Percentiles rank a stretch among this genome's conserved stretches.
Conservation (phyloP, 2,113 vertebrate genomes). For the Regulus satrapa region DNA sequence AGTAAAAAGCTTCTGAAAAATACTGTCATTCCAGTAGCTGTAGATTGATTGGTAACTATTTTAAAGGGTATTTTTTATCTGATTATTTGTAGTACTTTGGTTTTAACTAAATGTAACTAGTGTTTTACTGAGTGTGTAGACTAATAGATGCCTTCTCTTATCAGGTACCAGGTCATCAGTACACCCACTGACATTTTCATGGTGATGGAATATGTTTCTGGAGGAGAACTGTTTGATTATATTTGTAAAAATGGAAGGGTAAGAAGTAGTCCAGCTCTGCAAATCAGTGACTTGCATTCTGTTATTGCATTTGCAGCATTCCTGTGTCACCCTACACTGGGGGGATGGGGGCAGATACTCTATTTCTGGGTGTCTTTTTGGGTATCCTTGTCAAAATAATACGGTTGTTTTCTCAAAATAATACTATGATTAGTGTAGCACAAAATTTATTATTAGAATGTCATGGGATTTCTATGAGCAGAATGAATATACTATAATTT, state of each 20-base stretch:
- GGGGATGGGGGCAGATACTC: no score
- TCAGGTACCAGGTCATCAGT: slow-evolving; percentile 98
- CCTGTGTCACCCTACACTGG: neutral
- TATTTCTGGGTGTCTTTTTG: neutral
- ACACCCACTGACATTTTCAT: slow-evolving; percentile 99
- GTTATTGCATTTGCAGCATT: neutral
- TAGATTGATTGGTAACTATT: neutral
- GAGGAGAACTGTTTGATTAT: slow-evolving; percentile 98
- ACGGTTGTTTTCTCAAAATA: neutral
- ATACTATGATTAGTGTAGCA: neutral
- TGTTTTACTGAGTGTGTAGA: neutral
- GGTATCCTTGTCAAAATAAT: neutral
- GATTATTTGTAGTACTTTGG: neutral
- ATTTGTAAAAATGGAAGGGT: slow-evolving; percentile 99
- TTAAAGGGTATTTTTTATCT: neutral
- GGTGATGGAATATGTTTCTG: slow-evolving; percentile 99
- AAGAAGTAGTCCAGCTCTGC: slow-evolving; percentile 48
- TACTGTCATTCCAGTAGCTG: neutral
- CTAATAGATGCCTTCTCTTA: slow-evolving; percentile 60
- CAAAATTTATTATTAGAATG: neutral
- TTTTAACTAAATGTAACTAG: neutral
- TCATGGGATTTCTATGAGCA: neutral
- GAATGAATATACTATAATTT: neutral
- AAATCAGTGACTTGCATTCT: neutral
- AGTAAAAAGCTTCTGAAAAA: neutral